Evolutionary conservation across 2,797 vertebrate genomes (phyloP).

Genomic region (Mus caroli): DNA sequence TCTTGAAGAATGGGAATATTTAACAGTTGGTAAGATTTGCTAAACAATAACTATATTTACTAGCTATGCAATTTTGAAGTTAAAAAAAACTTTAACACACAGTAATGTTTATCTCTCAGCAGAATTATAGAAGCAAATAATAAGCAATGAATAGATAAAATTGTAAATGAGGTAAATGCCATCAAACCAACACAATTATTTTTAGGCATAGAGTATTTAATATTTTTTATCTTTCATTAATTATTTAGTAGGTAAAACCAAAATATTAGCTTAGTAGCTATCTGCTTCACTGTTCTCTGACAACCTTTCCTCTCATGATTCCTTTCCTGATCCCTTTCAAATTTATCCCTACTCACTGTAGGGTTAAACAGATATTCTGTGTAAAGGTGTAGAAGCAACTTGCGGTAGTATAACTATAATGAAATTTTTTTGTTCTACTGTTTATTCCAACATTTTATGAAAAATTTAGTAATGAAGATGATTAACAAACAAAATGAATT

Average conservation of each 20-base stretch:
- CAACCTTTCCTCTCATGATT: not conserved
- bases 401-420: not conserved
- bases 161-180: slow-evolving; percentile 14
- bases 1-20: not conserved
- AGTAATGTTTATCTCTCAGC: not conserved
- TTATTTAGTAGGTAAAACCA: not conserved
- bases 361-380: not conserved
- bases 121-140: slow-evolving; percentile 15
- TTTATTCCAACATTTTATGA: not conserved
- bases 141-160: not conserved
- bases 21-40: not conserved
- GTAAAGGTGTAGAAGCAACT: not conserved
- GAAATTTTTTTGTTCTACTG: not conserved
- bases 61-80: not conserved
- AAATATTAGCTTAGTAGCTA: not conserved
- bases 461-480: not conserved
- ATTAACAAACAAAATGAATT: not conserved
- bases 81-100: not conserved
- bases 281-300: not conserved
- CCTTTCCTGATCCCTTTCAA: not conserved
- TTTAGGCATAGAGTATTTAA: not conserved
- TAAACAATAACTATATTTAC: not conserved
- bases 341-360: no score
- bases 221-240: not conserved
- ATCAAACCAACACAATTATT: not conserved